Evolutionary conservation across 2,113 vertebrate species (phyloP).

Genomic region (Oxyura jamaicensis): DNA sequence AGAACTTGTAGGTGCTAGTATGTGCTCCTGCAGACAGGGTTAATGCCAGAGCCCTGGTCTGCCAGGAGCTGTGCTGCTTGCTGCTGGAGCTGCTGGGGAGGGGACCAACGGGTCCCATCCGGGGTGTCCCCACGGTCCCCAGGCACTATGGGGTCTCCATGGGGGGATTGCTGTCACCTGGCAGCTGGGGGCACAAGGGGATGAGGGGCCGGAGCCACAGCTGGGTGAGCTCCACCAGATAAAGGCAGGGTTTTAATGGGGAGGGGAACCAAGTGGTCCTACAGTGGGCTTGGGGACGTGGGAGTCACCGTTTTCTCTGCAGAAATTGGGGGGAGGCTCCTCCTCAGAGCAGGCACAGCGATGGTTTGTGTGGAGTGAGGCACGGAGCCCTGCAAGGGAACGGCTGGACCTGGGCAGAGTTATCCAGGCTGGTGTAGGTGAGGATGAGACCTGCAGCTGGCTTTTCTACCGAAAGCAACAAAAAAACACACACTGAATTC

Average conservation of each 20-base stretch:
- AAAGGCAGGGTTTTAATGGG: neutral
- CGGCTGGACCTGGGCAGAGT: neutral
- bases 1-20: constrained; percentile 10
- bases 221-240: neutral
- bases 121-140: neutral
- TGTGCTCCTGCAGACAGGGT: neutral
- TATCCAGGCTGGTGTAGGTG: neutral
- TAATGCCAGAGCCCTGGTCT: neutral
- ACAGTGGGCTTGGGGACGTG: too few relatives aligned
- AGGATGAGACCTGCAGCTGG: neutral
- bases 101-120: neutral
- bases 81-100: neutral
- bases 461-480: neutral
- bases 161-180: neutral
- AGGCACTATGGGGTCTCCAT: neutral
- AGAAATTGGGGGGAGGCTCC: neutral
- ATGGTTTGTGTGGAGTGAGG: neutral
- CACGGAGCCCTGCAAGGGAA: accelerated
- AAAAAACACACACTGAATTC: neutral
- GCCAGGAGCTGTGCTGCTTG: neutral
- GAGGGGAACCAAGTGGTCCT: accelerated
- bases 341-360: neutral
- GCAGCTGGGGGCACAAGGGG: neutral
- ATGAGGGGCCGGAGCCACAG: neutral
- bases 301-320: accelerated